Evolutionary conservation across 2,113 vertebrate species (phyloP).

Genomic region (Empidonax traillii): DNA sequence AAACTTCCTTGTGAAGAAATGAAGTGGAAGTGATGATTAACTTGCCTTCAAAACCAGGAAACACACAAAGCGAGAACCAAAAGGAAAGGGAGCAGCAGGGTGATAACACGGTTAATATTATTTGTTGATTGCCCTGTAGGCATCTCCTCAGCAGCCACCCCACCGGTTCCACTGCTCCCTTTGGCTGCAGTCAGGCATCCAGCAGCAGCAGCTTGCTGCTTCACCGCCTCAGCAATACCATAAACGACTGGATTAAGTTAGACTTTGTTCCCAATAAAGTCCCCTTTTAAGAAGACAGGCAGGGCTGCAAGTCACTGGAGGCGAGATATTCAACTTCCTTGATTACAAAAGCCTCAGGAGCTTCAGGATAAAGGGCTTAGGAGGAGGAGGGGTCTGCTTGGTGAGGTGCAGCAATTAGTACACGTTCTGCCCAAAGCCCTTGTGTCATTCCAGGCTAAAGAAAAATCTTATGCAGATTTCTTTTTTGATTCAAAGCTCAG

Average conservation of each 20-base stretch:
- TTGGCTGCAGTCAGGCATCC: too few relatives aligned
- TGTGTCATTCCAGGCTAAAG: neutral
- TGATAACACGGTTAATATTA: accelerated
- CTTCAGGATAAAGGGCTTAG: neutral
- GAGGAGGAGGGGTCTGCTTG: neutral
- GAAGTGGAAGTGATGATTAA: neutral
- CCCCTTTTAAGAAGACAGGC: neutral
- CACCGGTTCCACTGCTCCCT: neutral
- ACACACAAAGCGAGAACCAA: neutral
- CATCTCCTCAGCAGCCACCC: neutral
- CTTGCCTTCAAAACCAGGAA: neutral
- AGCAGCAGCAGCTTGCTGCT: neutral
- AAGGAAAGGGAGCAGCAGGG: neutral
- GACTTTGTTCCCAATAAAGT: neutral
- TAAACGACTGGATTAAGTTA: neutral
- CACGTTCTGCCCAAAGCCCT: neutral
- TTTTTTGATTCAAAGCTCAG: neutral
- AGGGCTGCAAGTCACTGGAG: neutral
- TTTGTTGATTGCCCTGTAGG: neutral
- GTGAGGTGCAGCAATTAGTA: neutral
- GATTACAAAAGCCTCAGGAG: neutral
- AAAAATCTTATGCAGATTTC: accelerated
- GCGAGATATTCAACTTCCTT: neutral
- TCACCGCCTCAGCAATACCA: neutral
- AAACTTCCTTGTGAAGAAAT: neutral